These are phyloP conservation scores for Margarornis squamiger DNA, from an alignment of 2,797 vertebrate genomes.

Conservation along the genomic window DNA sequence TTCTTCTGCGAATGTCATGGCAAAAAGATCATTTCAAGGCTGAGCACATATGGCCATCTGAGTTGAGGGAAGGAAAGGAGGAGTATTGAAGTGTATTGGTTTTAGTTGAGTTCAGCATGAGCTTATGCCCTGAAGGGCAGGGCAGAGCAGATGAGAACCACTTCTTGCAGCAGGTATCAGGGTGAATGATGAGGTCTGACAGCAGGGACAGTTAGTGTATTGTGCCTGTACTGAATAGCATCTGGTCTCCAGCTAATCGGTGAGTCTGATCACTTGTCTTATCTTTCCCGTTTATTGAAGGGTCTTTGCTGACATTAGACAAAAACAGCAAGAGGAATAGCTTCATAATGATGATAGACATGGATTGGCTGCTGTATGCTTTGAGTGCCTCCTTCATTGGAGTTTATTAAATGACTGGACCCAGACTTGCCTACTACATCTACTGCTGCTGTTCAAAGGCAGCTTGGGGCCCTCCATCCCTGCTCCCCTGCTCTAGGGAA, in stretches of 20 bases:
- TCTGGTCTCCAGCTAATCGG: not conserved
- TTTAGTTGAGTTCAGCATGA: not conserved
- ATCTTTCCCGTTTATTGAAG: not conserved
- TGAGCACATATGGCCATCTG: not conserved
- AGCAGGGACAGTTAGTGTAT: not conserved
- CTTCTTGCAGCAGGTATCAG: not conserved
- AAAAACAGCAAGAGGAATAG: not conserved
- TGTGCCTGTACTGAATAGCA: not conserved
- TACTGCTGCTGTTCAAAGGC: slow-evolving; percentile 37
- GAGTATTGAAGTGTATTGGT: not conserved
- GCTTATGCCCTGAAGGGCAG: not conserved
- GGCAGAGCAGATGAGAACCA: not conserved
- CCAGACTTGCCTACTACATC: not conserved
- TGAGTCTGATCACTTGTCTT: not conserved
- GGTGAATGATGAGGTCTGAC: not conserved
- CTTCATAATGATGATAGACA: not conserved
- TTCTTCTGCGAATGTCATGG: not conserved
- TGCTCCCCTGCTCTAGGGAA: not conserved
- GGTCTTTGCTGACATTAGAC: not conserved
- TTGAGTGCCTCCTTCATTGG: slow-evolving; percentile 2
- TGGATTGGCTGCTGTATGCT: slow-evolving; percentile 22
- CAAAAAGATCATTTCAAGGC: not conserved
- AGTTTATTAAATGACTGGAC: not conserved
- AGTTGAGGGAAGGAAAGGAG: not conserved
- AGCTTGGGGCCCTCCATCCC: not conserved